Conservation (phyloP, 2,888 invertebrate genomes). For the Eledona agricola region DNA sequence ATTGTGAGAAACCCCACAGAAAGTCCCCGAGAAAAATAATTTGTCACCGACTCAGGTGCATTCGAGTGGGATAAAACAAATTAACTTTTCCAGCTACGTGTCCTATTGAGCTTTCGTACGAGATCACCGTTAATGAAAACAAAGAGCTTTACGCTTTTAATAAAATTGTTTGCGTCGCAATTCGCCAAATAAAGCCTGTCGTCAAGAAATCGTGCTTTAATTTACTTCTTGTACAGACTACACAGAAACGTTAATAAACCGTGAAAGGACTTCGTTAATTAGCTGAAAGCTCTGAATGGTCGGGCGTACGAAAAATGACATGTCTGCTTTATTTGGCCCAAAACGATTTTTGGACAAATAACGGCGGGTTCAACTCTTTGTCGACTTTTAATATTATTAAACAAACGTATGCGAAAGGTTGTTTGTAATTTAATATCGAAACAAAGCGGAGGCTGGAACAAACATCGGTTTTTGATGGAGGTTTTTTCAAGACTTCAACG, state of each 20-base stretch:
- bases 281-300: too few species aligned
- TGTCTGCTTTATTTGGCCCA: too few species aligned
- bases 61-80: conserved; percentile 25
- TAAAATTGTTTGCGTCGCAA: conserved; percentile 30
- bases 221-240: conserved; percentile 3
- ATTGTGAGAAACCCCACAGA: conserved; percentile 3
- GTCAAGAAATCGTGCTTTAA: conserved; percentile 5
- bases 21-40: conserved; percentile 7
- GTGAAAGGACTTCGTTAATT: background rate
- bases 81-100: conserved; percentile 32
- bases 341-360: too few species aligned
- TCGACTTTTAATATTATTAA: too few species aligned
- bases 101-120: conserved; percentile 9
- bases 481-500: too few species aligned
- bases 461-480: too few species aligned
- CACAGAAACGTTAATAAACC: background rate
- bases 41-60: conserved; percentile 34
- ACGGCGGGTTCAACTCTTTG: too few species aligned
- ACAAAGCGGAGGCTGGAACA: too few species aligned
- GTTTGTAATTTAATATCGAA: too few species aligned
- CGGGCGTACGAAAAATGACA: too few species aligned
- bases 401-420: too few species aligned
- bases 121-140: conserved; percentile 34
- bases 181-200: conserved; percentile 13
- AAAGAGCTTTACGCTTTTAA: conserved; percentile 29